phyloP scores from a whole-genome alignment of 2,113 vertebrate genomes.

The Colistium nudipinnis region DNA sequence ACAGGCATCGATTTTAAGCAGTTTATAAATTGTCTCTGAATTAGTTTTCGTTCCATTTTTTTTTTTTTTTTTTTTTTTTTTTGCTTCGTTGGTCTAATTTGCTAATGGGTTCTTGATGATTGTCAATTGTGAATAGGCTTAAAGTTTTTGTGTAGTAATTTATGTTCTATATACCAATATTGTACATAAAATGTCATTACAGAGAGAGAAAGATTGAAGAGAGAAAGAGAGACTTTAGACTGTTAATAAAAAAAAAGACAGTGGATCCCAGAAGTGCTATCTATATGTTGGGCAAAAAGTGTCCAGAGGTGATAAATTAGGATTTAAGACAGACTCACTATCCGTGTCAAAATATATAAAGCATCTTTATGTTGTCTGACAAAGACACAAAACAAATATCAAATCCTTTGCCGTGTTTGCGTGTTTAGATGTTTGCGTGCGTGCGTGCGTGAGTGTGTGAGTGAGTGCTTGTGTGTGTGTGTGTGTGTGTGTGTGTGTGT shows the following conservation, averaged over 20 bases:
- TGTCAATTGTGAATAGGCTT: constrained; percentile 83
- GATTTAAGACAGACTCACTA: constrained; percentile 71
- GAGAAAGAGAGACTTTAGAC: constrained; percentile 76
- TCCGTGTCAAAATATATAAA: constrained; percentile 73
- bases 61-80: constrained; percentile 42
- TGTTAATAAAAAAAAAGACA: constrained; percentile 69
- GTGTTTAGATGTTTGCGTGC: background rate
- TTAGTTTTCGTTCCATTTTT: constrained; percentile 10
- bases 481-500: background rate
- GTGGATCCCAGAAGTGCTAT: constrained; percentile 78
- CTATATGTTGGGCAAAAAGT: constrained; percentile 65
- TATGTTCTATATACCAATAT: constrained; percentile 86
- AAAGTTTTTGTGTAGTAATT: constrained; percentile 83
- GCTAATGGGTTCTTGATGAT: constrained; percentile 70
- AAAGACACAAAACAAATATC: constrained; percentile 69
- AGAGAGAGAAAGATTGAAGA: constrained; percentile 70
- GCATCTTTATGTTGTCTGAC: constrained; percentile 72
- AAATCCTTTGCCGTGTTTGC: constrained; percentile 50
- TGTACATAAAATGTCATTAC: constrained; percentile 85
- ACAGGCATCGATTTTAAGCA: constrained; percentile 63
- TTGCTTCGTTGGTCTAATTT: constrained; percentile 66
- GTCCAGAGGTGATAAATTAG: constrained; percentile 58
- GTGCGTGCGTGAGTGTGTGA: background rate
- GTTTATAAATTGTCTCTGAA: constrained; percentile 72
- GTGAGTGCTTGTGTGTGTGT: background rate